Base-by-base conservation (phyloP, 2,797 vertebrate species). In the Sebastes trivittatus region DNA sequence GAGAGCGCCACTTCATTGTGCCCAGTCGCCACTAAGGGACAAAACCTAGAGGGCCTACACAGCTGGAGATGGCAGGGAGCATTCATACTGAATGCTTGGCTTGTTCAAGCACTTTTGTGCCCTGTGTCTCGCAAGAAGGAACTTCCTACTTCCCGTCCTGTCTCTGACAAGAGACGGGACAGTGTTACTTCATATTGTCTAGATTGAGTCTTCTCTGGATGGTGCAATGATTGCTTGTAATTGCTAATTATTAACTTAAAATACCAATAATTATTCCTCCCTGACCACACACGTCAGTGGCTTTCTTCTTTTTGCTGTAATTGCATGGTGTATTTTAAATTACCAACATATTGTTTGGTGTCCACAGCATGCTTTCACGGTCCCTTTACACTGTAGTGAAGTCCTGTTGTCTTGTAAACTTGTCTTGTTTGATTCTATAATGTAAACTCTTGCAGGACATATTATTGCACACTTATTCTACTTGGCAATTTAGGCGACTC, bases 1-100 rank as follows among this genome's bases (percentile, higher is more conserved):
- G 87, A 87, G 90, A 90, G 87, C 80, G 86, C 88, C 88, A 87
- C 88, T 92, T 93, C 92, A 92, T 94, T 95, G 93, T 93, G 88
- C 81, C 89, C 85, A 63, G 68, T 87, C 68, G 72, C 77, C 70
- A 74, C 74, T 65, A 7, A 38, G 80, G 87, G 84, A 93, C 85
- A 92, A 92, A 93, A 92, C 84, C 87, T 82, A 63, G 79, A 86
- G 91, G 90, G 88, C 22, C 83, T 32, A 64, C 93, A 91, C 93
- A 92, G 93, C 91, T 91, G 93, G 93, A 91, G 92, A 68, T 83
- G 89, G 92, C 90, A 92, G 89, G 91, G 89, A 82, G 88, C 87
- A 91, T 94, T 94, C 87, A 91, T 71, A 20, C 78, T 91, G 90
- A 91, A 92, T 87, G 89, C 88, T 90, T 72, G 88, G 88, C 93